Conservation (phyloP, 1,140 invertebrate species). For the Calephelis virginiensis region DNA sequence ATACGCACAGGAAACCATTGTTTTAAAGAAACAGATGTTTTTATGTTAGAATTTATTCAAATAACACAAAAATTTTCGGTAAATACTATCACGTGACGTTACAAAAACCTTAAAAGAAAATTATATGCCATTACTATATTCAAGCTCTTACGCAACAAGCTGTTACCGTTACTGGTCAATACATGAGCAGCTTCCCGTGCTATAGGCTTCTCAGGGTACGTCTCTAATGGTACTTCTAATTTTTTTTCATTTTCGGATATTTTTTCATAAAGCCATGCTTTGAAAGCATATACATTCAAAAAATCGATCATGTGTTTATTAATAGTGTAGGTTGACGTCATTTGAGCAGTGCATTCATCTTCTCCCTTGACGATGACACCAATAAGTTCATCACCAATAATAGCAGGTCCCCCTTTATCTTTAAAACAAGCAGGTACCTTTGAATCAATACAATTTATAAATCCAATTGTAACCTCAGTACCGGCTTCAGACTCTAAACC, state of each 20-base stretch:
- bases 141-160: background rate
- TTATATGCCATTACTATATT: background rate
- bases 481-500: conserved; percentile 44
- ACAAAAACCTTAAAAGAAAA: conserved; percentile 12
- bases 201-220: conserved; percentile 34
- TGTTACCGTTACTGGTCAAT: conserved; percentile 28
- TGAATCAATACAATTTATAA: conserved; percentile 61
- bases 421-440: conserved; percentile 62
- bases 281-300: conserved; percentile 53
- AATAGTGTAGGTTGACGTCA: conserved; percentile 48
- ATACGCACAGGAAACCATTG: no score
- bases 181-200: conserved; percentile 27
- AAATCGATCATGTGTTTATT: conserved; percentile 54
- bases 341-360: conserved; percentile 55
- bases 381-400: conserved; percentile 56
- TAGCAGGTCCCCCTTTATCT: conserved; percentile 59
- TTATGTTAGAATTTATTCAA: background rate
- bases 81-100: background rate
- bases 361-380: conserved; percentile 53
- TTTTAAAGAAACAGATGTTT: no score
- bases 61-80: background rate
- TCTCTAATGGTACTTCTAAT: conserved; percentile 33
- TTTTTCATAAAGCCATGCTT: conserved; percentile 61
- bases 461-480: conserved; percentile 37
- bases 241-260: conserved; percentile 34